Conservation (phyloP, 2,888 invertebrate genomes). For the Euspilapteryx auroguttella region DNA sequence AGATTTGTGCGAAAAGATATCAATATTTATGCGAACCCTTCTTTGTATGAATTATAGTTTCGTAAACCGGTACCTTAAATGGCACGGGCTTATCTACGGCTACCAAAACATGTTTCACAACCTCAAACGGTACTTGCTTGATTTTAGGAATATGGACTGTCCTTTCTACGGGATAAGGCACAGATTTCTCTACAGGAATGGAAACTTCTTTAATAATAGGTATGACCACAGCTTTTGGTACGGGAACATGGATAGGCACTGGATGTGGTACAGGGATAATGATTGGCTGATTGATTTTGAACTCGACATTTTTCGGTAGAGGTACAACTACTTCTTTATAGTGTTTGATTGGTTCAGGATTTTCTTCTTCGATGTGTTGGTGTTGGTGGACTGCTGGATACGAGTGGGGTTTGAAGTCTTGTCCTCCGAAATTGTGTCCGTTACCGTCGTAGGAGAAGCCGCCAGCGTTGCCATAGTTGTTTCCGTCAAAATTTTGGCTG, state of each 20-base stretch:
- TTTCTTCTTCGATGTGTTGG: conserved; percentile 69
- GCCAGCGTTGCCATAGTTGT: conserved; percentile 17
- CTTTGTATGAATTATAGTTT: conserved; percentile 71
- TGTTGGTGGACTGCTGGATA: conserved; percentile 65
- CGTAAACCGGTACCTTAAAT: conserved; percentile 71
- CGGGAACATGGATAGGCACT: conserved; percentile 69
- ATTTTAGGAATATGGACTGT: conserved; percentile 66
- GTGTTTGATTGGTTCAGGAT: conserved; percentile 67
- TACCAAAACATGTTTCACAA: conserved; percentile 69
- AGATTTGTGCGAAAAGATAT: too few species aligned
- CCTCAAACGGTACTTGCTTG: conserved; percentile 70
- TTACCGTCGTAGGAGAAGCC: conserved; percentile 27
- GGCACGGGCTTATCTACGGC: conserved; percentile 70
- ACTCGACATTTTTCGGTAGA: conserved; percentile 63
- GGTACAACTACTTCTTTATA: conserved; percentile 71
- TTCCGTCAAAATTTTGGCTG: conserved; percentile 12
- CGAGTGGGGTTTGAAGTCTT: conserved; percentile 37
- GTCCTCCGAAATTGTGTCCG: conserved; percentile 28
- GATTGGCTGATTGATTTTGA: conserved; percentile 58
- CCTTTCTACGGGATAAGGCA: conserved; percentile 71
- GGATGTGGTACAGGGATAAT: conserved; percentile 65
- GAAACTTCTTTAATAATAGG: conserved; percentile 70
- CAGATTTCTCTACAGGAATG: conserved; percentile 71
- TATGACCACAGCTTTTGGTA: conserved; percentile 68
- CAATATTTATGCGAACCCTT: conserved; percentile 49